These are phyloP conservation scores for Dicaeum eximium DNA, from an alignment of 2,113 vertebrate genomes.

Conservation along the genomic window DNA sequence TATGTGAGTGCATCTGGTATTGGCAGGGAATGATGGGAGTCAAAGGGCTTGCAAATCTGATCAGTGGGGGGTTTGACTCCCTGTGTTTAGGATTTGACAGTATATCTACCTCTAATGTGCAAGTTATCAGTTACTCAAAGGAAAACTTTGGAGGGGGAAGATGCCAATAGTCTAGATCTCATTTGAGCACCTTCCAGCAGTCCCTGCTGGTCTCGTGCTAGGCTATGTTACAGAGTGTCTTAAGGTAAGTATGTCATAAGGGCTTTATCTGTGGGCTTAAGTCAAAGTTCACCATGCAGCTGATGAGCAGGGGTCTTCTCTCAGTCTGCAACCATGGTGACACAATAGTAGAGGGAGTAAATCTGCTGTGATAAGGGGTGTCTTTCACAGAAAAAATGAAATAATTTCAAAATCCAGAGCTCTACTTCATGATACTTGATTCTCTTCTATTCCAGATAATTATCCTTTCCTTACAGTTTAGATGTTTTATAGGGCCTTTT, in stretches of 20 bases:
- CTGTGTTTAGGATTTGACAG: neutral
- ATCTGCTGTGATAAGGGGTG: neutral
- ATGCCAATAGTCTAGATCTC: neutral
- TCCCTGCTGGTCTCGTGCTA: neutral
- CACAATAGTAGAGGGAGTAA: neutral
- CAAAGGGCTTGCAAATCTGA: neutral
- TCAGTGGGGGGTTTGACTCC: neutral
- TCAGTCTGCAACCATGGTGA: neutral
- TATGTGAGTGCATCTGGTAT: neutral
- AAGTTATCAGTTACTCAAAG: neutral
- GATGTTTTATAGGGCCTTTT: neutral
- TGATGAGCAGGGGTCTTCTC: neutral
- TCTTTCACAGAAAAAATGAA: neutral
- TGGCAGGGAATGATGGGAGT: neutral
- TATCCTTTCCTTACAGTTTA: neutral
- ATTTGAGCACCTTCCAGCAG: neutral
- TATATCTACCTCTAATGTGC: neutral
- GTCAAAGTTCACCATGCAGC: neutral
- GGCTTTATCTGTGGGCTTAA: neutral
- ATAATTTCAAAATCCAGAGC: neutral
- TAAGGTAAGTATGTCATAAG: neutral
- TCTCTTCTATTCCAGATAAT: neutral
- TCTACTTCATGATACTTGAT: neutral
- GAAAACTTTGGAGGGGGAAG: neutral
- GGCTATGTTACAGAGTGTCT: accelerated